phyloP scores from a whole-genome alignment of 2,888 invertebrate genomes.

The Eubasilissa splendida region DNA sequence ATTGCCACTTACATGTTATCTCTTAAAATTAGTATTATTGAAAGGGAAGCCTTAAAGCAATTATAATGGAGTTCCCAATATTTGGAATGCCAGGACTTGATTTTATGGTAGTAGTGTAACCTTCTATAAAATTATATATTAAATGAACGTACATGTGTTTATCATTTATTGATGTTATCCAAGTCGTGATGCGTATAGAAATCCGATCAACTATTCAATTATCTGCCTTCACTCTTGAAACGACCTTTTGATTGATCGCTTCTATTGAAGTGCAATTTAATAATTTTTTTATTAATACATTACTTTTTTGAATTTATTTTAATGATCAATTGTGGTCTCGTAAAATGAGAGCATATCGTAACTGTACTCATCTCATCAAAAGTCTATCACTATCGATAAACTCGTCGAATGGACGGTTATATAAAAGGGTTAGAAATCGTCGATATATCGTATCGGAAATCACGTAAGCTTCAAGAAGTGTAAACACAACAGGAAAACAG shows the following conservation, averaged over 20 bases:
- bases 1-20: too few relatives aligned
- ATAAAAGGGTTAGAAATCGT: neutral
- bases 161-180: too few relatives aligned
- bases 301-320: conserved; percentile 12
- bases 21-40: too few relatives aligned
- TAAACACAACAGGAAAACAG: neutral
- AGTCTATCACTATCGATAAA: neutral
- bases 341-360: conserved; percentile 8
- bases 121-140: too few relatives aligned
- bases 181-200: conserved; percentile 15
- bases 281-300: conserved; percentile 18
- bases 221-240: neutral
- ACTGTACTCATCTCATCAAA: neutral
- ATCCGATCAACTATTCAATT: conserved; percentile 17
- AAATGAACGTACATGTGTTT: too few relatives aligned
- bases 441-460: conserved; percentile 31
- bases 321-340: conserved; percentile 4
- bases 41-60: too few relatives aligned
- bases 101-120: too few relatives aligned
- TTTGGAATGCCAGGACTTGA: too few relatives aligned
- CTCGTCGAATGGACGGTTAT: neutral
- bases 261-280: neutral
- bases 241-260: conserved; percentile 25
- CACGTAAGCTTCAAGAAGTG: conserved; percentile 15
- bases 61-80: too few relatives aligned